Percentiles rank a stretch among this genome's conserved stretches.
Conservation (phyloP, 2,113 vertebrate species). For the Odontophorus gujanensis region DNA sequence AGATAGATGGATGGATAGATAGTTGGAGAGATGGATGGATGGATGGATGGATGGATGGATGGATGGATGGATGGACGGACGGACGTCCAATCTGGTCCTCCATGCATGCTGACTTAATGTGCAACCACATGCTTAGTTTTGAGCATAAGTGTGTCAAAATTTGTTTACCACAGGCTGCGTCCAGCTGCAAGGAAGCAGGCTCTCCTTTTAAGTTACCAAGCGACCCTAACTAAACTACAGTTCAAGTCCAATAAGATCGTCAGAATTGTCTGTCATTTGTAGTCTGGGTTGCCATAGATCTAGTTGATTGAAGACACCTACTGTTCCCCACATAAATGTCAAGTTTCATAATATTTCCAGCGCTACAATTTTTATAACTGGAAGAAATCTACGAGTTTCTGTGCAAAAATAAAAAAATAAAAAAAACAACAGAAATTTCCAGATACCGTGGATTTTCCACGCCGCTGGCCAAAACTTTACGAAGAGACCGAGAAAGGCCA, state of each 20-base stretch:
- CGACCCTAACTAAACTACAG: slow-evolving; percentile 36
- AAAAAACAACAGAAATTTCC: not conserved
- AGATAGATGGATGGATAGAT: not conserved
- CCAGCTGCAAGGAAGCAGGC: slow-evolving; percentile 27
- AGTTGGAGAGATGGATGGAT: not conserved
- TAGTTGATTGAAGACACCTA: slow-evolving; percentile 69
- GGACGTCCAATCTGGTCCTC: not conserved
- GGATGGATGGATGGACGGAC: not conserved
- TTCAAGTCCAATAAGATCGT: slow-evolving; percentile 63
- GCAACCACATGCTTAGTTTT: not conserved
- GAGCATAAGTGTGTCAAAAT: slow-evolving; percentile 13
- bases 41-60: not conserved
- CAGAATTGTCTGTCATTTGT: slow-evolving; percentile 67
- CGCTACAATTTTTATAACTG: not conserved
- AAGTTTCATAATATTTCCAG: slow-evolving; percentile 73
- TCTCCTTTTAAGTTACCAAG: slow-evolving; percentile 34
- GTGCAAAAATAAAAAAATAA: not conserved
- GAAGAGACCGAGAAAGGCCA: slow-evolving; percentile 44
- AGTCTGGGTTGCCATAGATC: slow-evolving; percentile 59
- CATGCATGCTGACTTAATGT: not conserved
- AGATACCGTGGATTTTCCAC: slow-evolving; percentile 50
- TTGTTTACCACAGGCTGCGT: slow-evolving; percentile 21
- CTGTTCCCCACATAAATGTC: slow-evolving; percentile 69
- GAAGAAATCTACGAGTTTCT: slow-evolving; percentile 26
- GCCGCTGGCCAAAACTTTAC: slow-evolving; percentile 10